phyloP scores from a whole-genome alignment of 2,888 invertebrate species.

The Nemotelus pantherinus region DNA sequence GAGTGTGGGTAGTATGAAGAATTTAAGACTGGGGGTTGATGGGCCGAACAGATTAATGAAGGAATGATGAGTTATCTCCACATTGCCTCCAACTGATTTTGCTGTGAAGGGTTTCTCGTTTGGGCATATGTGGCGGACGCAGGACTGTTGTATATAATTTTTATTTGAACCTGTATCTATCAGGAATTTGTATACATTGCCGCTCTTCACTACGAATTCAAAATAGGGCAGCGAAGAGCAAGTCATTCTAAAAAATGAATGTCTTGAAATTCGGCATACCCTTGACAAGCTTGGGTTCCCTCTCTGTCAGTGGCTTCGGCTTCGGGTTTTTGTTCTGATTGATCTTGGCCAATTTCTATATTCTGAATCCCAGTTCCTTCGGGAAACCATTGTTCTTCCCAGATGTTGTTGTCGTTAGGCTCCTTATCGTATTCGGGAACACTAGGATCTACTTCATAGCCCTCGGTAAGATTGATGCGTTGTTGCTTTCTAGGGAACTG shows the following conservation, averaged over 20 bases:
- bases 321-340: background rate
- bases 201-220: conserved; percentile 48
- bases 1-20: conserved; percentile 44
- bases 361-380: background rate
- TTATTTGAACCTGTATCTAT: conserved; percentile 51
- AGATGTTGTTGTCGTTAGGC: too few species aligned
- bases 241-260: conserved; percentile 52
- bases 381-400: background rate
- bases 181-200: conserved; percentile 49
- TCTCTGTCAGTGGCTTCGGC: background rate
- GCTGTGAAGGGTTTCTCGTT: conserved; percentile 26
- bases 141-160: conserved; percentile 50
- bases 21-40: conserved; percentile 41
- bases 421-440: background rate
- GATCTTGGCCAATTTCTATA: too few species aligned
- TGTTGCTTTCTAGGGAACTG: background rate
- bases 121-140: conserved; percentile 44
- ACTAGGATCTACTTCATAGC: background rate
- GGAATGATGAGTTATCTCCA: conserved; percentile 49
- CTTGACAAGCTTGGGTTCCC: background rate
- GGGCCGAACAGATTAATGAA: conserved; percentile 39
- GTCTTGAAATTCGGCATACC: conserved; percentile 20
- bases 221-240: conserved; percentile 51
- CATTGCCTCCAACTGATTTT: conserved; percentile 46
- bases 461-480: background rate